Base-by-base conservation (phyloP, 2,113 vertebrate genomes). In the Proteles cristata region DNA sequence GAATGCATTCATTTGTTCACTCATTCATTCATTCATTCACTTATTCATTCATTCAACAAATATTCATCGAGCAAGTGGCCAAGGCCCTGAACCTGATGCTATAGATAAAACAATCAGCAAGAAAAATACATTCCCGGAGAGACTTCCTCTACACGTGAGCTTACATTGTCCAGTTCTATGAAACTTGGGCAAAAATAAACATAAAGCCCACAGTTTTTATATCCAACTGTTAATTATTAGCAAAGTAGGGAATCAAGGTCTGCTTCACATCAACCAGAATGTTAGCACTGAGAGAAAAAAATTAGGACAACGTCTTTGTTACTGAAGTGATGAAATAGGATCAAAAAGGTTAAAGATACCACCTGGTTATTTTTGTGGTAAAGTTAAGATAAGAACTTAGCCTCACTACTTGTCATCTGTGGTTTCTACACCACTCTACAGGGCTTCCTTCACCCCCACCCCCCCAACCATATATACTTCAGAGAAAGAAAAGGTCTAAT, bases 401-500 rank as follows among this genome's bases (percentile, higher is more conserved):
- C 73, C 11, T 84, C 88, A n/a, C 21, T 14, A 48, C 25, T 61
- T 63, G 55, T n/a, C 25, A 0, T 66, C 61, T 43, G 16, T n/a
- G 4, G 15, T n/a, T 80, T 85, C 81, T 79, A 48, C 0, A 33
- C 12, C 14, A 74, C 7, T 25, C 9, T 7, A 21, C 0, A 0
- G 25, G 9, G n/a, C 9, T 19, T 61, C 39, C 71, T 94, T 50
- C 68, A 11, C 84, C 65, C 87, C 31, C 16, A 43, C 71, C 9
- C 84, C 50, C 58, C 91, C 35, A 97, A 90, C n/a, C 9, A 74
- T 84, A 79, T 96, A 96, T 97, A 68, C 48, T 93, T 82, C 74
- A 58, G 68, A 97, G 93, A 97, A 88, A 96, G 63, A 97, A 82
- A 98, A 98, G 93, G 94, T 98, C 96, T 98, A 91, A 98, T 97